Evolutionary conservation across 2,113 vertebrate species (phyloP), one percentile per base, ranked within the genome.

Genomic region (Megaceryle torquata): DNA sequence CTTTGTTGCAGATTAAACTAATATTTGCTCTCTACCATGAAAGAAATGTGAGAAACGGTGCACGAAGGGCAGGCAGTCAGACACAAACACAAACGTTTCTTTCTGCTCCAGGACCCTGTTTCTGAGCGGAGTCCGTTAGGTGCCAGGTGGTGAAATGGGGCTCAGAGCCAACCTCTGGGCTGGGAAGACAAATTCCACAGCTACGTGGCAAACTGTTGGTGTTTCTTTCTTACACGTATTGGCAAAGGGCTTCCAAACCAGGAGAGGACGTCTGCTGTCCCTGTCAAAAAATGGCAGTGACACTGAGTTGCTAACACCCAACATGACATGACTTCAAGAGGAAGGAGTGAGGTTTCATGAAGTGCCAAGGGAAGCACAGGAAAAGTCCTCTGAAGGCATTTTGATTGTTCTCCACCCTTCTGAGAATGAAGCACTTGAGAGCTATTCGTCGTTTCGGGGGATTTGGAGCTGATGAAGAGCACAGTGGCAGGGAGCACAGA

Each of bases 91-190:
- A 31, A 89, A 64, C 0, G 4, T 59, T 93, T 84, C n/a, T 89
- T 88, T 76, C 72, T 46, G 48, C 31, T 90, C n/a, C 57, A 80
- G 50, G 88, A 57, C 61, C 44, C 53, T 41, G 21, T 57, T 91
- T 88, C 74, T 76, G 77, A 82, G 48, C 11, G 3, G 41, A 68
- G 46, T 15, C 72, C 3, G 4, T 86, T 71, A 82, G 69, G 50
- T 86, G 86, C 72, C 86, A 96, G 93, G 72, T 94, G 77, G 76
- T 44, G 65, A 95, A 90, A 31, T 81, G 64, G 21, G 81, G 83
- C 91, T 89, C 43, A 46, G 77, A 94, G 77, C 44, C 88, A 96
- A 79, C 25, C 44, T 74, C 63, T 85, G 37, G 70, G 29, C 74
- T 91, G 29, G 2, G 13, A 70, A 67, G 39, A 71, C 69, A 81